phyloP scores from a whole-genome alignment of 2,113 vertebrate genomes.

The Cathartes aura region DNA sequence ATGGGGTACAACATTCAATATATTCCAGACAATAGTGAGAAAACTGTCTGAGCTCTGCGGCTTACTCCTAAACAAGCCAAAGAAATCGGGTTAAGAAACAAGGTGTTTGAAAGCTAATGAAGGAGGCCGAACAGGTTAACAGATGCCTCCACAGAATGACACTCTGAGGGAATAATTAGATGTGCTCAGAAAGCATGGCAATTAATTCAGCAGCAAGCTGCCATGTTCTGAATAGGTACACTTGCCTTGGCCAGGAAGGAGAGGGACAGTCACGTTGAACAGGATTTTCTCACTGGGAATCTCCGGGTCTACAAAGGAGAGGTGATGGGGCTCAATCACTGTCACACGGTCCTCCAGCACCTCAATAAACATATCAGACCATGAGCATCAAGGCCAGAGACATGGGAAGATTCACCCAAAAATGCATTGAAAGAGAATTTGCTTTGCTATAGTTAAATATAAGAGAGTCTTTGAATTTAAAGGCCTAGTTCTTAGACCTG shows the following conservation, averaged over 20 bases:
- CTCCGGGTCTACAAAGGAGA: constrained; percentile 89
- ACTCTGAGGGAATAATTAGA: not conserved
- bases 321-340: constrained; percentile 85
- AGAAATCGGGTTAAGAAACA: not conserved
- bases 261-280: constrained; percentile 90
- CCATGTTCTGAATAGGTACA: not conserved
- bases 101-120: not conserved
- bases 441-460: not conserved
- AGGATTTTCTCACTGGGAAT: constrained; percentile 84
- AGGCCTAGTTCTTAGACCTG: not conserved
- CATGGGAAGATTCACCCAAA: not conserved
- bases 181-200: not conserved
- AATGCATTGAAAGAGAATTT: not conserved
- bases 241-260: constrained; percentile 88
- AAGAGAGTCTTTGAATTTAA: not conserved
- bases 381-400: constrained; percentile 35
- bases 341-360: constrained; percentile 91
- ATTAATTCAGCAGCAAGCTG: not conserved
- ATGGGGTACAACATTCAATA: not conserved
- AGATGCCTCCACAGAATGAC: not conserved
- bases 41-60: not conserved
- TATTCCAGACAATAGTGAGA: not conserved
- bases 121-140: not conserved
- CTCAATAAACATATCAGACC: constrained; percentile 70
- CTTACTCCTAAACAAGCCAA: not conserved